A percentile compares a stretch with the other conserved stretches of the same genome.
These are phyloP conservation scores for Panulirus ornatus DNA, from an alignment of 1,140 invertebrate genomes.

Conservation along the genomic window DNA sequence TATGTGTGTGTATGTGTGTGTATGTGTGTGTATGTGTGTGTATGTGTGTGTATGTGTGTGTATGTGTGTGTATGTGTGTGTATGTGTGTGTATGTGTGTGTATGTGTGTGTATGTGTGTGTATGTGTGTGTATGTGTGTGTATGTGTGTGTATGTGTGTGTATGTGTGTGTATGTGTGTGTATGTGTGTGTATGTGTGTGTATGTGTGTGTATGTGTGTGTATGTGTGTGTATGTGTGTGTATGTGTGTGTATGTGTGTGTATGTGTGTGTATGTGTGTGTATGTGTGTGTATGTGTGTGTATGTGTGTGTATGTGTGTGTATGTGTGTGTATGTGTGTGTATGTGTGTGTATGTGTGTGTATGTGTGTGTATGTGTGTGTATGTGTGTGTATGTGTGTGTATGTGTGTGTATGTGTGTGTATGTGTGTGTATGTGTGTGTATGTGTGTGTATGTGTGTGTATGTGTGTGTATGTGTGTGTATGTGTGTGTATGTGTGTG, in stretches of 20 bases:
- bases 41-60: conserved; percentile 7
- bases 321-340: conserved; percentile 15
- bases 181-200: conserved; percentile 12
- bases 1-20: conserved; percentile 12
- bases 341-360: conserved; percentile 23
- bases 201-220: conserved; percentile 12
- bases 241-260: conserved; percentile 8
- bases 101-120: conserved; percentile 15
- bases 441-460: conserved; percentile 12
- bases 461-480: conserved; percentile 8
- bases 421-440: conserved; percentile 12
- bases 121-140: conserved; percentile 23
- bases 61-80: background rate
- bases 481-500: conserved; percentile 7
- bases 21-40: conserved; percentile 8
- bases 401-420: conserved; percentile 12
- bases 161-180: background rate
- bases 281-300: background rate
- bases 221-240: conserved; percentile 12
- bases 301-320: background rate
- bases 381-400: background rate
- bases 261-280: conserved; percentile 7
- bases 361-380: background rate
- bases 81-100: background rate
- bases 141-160: background rate